Conservation (phyloP, 2,888 invertebrate genomes). For the Exocentrus adspersus region DNA sequence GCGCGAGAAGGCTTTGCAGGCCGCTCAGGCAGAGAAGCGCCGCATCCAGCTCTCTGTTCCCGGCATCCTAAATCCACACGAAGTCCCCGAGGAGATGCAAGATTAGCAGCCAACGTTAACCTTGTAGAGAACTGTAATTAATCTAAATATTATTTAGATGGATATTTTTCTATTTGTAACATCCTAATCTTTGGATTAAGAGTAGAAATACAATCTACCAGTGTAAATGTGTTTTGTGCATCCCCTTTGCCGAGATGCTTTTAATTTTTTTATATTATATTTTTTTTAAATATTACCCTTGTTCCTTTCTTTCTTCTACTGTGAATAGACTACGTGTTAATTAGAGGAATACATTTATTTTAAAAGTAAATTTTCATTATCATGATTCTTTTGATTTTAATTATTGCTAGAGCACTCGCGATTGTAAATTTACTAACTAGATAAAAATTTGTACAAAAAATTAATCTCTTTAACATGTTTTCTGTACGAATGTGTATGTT, state of each 20-base stretch:
- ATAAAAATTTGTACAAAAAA: slow-evolving; percentile 12
- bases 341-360: slow-evolving; percentile 29
- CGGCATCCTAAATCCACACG: slow-evolving; percentile 95
- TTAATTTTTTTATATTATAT: slow-evolving; percentile 37
- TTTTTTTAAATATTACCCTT: slow-evolving; percentile 39
- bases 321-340: slow-evolving; percentile 48
- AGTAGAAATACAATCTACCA: slow-evolving; percentile 44
- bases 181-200: slow-evolving; percentile 45
- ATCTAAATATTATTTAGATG: slow-evolving; percentile 54
- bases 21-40: slow-evolving; percentile 94
- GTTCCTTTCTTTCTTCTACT: slow-evolving; percentile 38
- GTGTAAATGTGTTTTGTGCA: slow-evolving; percentile 51
- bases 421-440: slow-evolving; percentile 6
- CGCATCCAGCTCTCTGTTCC: slow-evolving; percentile 93
- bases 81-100: slow-evolving; percentile 95
- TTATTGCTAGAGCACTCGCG: slow-evolving; percentile 15
- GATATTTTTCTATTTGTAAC: slow-evolving; percentile 60
- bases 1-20: slow-evolving; percentile 86
- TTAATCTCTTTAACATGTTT: slow-evolving; percentile 34
- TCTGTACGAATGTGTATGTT: slow-evolving; percentile 26
- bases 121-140: slow-evolving; percentile 44
- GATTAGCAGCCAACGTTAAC: slow-evolving; percentile 67
- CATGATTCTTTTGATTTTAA: slow-evolving; percentile 1
- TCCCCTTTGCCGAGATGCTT: slow-evolving; percentile 24
- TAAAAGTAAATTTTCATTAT: too few species aligned